Base-by-base conservation (phyloP, 1,140 invertebrate species). In the Caenorhabditis latens region DNA sequence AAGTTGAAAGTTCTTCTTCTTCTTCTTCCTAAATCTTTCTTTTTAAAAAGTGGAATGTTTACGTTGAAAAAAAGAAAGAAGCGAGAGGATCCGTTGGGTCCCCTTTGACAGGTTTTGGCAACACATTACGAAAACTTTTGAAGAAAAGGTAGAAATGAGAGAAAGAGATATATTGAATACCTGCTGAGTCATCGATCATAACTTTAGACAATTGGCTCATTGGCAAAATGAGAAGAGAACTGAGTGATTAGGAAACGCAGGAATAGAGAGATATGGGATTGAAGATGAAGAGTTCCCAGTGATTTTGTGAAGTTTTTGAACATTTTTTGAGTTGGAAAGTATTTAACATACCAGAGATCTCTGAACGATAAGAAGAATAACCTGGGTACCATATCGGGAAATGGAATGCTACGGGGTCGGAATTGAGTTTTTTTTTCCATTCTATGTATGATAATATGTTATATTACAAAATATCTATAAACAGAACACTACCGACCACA, bases 91-190 rank as follows among this genome's bases (percentile, higher is more conserved):
- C 42, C 40, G 42, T 46, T 71, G 65, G 65, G 65, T 43, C 42
- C 71, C 71, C 24, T 79, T 79, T 79, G 71, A 79, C 71, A 79
- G 71, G 71, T 79, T 79, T 79, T 79, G 43, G 71, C n/a, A 79
- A 79, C 71, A 79, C 71, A 50, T 50, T 50, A 79, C 71, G 71
- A 50, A 48, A 79, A 79, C 21, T 50, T 79, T 79, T 53, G 50
- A 53, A 42, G 46, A 71, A 42, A 53, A 43, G 71, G 61, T 63
- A 24, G n/a, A 71, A 48, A 71, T 19, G 40, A 71, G 65, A 16
- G n/a, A 50, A 79, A 48, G 46, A 50, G 46, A n/a, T 24, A n/a
- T 13, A 46, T 4, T 2, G n/a, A 16, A n/a, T 8, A 24, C 11
- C 46, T 50, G n/a, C 42, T n/a, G 40, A 32, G 21, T 79, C 71